Base-by-base conservation (phyloP, 2,113 vertebrate species). In the Otolemur garnettii region DNA sequence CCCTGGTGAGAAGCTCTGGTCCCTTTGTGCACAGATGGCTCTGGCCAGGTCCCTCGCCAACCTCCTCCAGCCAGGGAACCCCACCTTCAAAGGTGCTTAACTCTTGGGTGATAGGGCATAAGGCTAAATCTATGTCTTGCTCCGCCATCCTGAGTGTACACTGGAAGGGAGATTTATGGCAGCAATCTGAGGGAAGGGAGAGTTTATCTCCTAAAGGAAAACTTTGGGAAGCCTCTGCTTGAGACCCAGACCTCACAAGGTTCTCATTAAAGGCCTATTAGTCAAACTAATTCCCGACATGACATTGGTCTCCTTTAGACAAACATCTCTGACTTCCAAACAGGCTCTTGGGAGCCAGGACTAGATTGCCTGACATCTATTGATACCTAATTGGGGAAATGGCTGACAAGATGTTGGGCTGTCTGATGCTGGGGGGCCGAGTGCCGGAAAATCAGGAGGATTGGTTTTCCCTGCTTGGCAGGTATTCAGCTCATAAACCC, bases 221-320 rank as follows among this genome's bases (percentile, higher is more conserved):
- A 97, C 97, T 98, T 98, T 98, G 93, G 91, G 98, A 98, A 98
- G 92, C 96, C 97, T 98, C 45, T 96, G 95, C 97, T 98, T 98
- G 97, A 98, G 97, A 98, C 96, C 94, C 97, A 98, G 98, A 98
- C 98, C 97, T 98, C 98, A 98, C 98, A 98, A 98, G 98, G 98
- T 98, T 99, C 98, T 98, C 98, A 98, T 99, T 98, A 98, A 98
- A 98, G 97, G 91, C 93, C 98, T 97, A 98, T 98, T 98, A 98
- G 98, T 99, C 98, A 98, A 98, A 98, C 98, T 98, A 98, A 98
- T 98, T 98, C 98, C 97, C 94, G 96, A 98, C 98, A 98, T 98
- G 98, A 98, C 98, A 98, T 98, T 92, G 93, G 98, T 98, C 98
- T 98, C 94, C 97, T 98, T 98, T 98, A 98, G 97, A 98, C 98